Conservation (phyloP, 2,113 vertebrate species). For the Phaethon lepturus region DNA sequence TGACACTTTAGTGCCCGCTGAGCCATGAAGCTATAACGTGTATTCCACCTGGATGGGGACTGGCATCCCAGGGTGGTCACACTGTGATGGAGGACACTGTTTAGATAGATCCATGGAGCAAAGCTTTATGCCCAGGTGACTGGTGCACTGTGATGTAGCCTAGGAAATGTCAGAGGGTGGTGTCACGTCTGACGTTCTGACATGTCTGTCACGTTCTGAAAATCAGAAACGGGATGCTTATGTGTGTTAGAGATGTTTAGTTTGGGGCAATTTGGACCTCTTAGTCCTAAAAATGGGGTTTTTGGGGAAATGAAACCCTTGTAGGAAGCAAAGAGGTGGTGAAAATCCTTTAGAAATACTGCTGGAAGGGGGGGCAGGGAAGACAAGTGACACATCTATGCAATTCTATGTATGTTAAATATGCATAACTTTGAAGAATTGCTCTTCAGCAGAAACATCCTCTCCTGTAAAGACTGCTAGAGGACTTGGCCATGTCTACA, state of each 20-base stretch:
- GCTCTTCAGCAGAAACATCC: not conserved
- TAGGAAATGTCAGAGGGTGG: not conserved
- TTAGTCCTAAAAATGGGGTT: not conserved
- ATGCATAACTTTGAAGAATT: rapidly evolving
- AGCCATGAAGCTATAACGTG: not conserved
- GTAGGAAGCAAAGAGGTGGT: not conserved
- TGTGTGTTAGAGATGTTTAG: not conserved
- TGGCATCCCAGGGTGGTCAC: not conserved
- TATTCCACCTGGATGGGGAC: not conserved
- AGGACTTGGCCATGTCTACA: rapidly evolving
- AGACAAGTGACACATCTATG: rapidly evolving
- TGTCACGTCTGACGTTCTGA: too few species aligned
- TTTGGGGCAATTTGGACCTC: not conserved
- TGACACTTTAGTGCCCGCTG: not conserved
- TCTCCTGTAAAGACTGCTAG: not conserved
- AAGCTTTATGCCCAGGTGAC: not conserved
- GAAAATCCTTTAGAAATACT: not conserved
- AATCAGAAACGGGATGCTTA: not conserved
- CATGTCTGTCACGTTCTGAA: not conserved
- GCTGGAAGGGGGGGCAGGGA: rapidly evolving
- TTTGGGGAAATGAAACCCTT: not conserved
- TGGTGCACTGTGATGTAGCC: rapidly evolving
- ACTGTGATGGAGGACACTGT: not conserved
- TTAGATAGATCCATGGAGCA: not conserved
- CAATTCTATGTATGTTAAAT: not conserved